phyloP scores from a whole-genome alignment of 2,888 invertebrate genomes.

The Drosophila sordidapex region DNA sequence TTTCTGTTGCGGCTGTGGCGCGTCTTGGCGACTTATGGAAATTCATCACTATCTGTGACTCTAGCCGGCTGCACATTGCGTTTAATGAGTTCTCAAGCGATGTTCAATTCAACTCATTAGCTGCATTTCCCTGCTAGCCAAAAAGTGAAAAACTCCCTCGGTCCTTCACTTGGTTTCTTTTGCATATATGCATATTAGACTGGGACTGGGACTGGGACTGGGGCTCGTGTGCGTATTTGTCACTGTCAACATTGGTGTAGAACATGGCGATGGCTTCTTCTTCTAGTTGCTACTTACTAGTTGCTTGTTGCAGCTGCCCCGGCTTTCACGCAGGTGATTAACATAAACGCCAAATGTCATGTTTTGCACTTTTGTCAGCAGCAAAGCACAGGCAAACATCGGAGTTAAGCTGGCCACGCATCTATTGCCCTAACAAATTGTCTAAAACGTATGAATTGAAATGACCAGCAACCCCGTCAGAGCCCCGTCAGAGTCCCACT shows the following conservation, averaged over 20 bases:
- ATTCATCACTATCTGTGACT: conserved; percentile 80
- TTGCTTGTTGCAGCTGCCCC: conserved; percentile 73
- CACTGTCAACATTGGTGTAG: conserved; percentile 84
- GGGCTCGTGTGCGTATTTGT: conserved; percentile 83
- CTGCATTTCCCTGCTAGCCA: conserved; percentile 76
- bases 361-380: conserved; percentile 68
- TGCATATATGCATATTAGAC: conserved; percentile 58
- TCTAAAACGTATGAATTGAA: conserved; percentile 52
- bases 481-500: neutral
- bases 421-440: conserved; percentile 67
- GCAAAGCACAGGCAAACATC: conserved; percentile 35
- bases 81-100: conserved; percentile 81
- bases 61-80: conserved; percentile 44
- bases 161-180: conserved; percentile 45
- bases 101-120: conserved; percentile 79
- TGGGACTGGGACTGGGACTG: conserved; percentile 15
- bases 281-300: conserved; percentile 11
- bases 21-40: conserved; percentile 82
- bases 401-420: conserved; percentile 51
- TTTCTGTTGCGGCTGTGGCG: conserved; percentile 57
- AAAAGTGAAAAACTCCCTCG: conserved; percentile 63
- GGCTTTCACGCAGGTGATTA: conserved; percentile 85
- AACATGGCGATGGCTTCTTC: conserved; percentile 58
- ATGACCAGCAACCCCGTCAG: conserved; percentile 43
- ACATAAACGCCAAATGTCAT: conserved; percentile 83